Evolutionary conservation across 2,113 vertebrate species (phyloP), one percentile per base, ranked within the genome.

Genomic region (Coregonus clupeaformis): DNA sequence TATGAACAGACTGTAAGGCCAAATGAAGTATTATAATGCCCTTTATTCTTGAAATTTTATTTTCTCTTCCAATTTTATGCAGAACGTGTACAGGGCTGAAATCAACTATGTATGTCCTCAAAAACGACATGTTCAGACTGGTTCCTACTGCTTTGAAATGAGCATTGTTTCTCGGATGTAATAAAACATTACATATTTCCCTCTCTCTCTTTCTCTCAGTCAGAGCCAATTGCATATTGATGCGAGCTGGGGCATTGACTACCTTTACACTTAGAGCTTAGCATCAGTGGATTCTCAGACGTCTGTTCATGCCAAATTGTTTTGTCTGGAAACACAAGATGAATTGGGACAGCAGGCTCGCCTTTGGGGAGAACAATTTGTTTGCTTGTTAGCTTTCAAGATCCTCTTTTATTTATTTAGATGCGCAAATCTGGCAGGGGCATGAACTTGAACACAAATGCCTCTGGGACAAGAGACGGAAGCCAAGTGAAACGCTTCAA

Each of bases 361-460:
- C 73, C 77, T 73, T 65, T 71, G 74, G 74, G 80, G 73, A 71
- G 67, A 77, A 72, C 74, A 71, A 79, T 86, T 80, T 77, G 76
- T 83, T 83, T 79, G 77, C 81, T 87, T 87, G 86, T 87, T 87
- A 77, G 81, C 80, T 76, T 78, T 81, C n/a, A 78, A 85, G 83
- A 89, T 87, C 66, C 69, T 85, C 71, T 85, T 18, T 52, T 52
- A 52, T 87, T 89, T 85, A 88, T 87, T 87, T 82, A 82, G 69
- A 83, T 68, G 85, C 84, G 80, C 78, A 87, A 87, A 84, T 84
- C 86, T 84, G 79, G 74, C 82, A 76, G 81, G 77, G 78, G 74
- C 87, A 68, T 80, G 73, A 87, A 88, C 82, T 80, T 73, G 69
- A 65, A 42, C 36, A 77, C 84, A 68, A 13, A 49, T 68, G 79